Evolutionary conservation across 2,113 vertebrate genomes (phyloP).

Genomic region (Nothoprocta perdicaria): DNA sequence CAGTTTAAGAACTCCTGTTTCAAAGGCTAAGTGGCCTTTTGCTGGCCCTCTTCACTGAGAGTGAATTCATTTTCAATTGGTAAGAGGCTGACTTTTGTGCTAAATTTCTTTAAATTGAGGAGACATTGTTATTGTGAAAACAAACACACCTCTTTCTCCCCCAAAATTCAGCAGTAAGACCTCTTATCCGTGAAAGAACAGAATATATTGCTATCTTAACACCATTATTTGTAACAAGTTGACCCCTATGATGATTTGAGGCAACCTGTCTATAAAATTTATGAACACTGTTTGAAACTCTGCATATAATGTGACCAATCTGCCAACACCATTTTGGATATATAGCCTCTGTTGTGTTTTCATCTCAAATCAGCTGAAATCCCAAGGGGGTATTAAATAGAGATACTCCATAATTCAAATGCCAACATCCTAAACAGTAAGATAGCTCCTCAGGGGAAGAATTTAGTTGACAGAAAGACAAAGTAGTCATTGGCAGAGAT

Average conservation of each 20-base stretch:
- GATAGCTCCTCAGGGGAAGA: neutral
- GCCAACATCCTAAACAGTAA: neutral
- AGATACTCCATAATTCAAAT: neutral
- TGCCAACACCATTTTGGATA: neutral
- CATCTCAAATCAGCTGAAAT: neutral
- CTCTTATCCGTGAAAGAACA: neutral
- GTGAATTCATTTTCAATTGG: neutral
- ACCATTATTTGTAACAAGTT: neutral
- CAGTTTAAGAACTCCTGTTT: neutral
- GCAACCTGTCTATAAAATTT: neutral
- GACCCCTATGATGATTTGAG: neutral
- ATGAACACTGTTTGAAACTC: neutral
- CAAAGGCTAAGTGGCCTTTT: neutral
- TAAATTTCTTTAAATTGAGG: neutral
- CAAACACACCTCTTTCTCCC: neutral
- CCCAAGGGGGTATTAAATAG: neutral
- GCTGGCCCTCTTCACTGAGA: neutral
- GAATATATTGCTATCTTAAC: neutral
- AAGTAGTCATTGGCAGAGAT: neutral
- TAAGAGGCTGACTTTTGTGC: neutral
- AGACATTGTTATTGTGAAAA: neutral
- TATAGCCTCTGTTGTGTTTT: neutral
- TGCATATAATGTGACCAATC: neutral
- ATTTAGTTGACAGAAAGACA: rapidly evolving
- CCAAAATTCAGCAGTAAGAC: neutral